Base-by-base conservation (phyloP, 2,888 invertebrate genomes). In the Leptura quadrifasciata region DNA sequence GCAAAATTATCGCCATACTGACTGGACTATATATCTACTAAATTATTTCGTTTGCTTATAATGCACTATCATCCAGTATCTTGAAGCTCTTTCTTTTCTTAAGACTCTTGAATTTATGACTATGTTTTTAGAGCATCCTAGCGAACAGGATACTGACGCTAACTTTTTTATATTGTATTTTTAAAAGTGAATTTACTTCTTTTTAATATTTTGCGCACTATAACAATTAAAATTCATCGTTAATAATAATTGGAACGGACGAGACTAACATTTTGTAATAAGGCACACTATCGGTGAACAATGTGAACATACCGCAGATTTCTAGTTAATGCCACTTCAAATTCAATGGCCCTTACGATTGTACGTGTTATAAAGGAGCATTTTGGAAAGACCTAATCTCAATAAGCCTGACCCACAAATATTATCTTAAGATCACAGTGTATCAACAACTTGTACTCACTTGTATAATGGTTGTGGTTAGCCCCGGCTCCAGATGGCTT, bases 391-490 rank as follows among this genome's bases (percentile, higher is more conserved):
- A 35, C 31, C 65, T 21, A 15, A 65, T 35, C 35, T 3, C 20
- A 1, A 31, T 15, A 17, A 61, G 39, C 39, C 52, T 21, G 15
- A n/a, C 65, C 47, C 52, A 15, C 47, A 47, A 52, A 35, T 54
- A 65, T 52, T 65, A 65, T 65, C 65, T 65, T 47, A 47, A 65
- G 47, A 65, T 24, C 47, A n/a, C n/a, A 52, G 47, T 31, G 55
- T 27, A 27, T 21, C 31, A 52, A 54, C 31, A 55, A 57, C 68
- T 68, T 18, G 39, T 70, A 85, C 86, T 86, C 79, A 86, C 86
- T 86, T 80, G 85, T 80, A 76, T 84, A 86, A 78, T 86, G 86
- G 75, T 84, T 86, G 83, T 86, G 86, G 81, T 86, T 86, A 67
- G 81, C 55, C 63, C 80, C 79, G 67, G 85, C 78, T 76, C 83